Evolutionary conservation across 2,888 invertebrate genomes (phyloP).

Genomic region (Pristionchus exspectatus): DNA sequence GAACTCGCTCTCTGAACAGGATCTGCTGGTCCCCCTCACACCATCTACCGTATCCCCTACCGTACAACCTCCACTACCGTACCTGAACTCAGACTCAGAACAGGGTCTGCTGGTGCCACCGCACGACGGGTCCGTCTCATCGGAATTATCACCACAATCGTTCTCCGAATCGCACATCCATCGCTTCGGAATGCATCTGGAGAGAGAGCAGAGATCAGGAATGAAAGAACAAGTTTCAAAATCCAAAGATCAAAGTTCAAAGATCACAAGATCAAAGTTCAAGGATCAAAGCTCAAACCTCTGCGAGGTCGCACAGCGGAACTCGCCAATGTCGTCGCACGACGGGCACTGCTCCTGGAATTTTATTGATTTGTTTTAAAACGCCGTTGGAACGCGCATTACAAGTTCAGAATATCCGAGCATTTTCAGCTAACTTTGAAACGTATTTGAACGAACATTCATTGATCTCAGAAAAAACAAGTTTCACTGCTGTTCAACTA

Average conservation of each 20-base stretch:
- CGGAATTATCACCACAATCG: conserved; percentile 94
- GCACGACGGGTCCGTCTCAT: conserved; percentile 80
- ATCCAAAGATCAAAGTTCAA: not conserved
- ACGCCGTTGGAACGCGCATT: not conserved
- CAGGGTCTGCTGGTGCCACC: conserved; percentile 85
- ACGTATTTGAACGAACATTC: not conserved
- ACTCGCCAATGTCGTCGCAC: conserved; percentile 91
- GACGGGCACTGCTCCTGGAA: conserved; percentile 82
- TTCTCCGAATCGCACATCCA: conserved; percentile 84
- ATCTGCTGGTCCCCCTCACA: conserved; percentile 85
- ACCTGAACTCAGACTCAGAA: conserved; percentile 79
- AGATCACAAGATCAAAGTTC: not conserved
- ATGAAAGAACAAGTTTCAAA: not conserved
- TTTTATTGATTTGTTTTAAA: not conserved
- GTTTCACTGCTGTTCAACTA: not conserved
- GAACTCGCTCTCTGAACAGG: conserved; percentile 79
- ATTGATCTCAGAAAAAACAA: not conserved
- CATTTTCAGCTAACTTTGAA: not conserved
- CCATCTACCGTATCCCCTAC: not conserved
- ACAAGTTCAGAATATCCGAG: not conserved
- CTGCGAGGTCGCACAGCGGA: conserved; percentile 85
- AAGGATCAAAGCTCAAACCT: conserved; percentile 43
- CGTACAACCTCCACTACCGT: not conserved
- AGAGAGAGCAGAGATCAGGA: not conserved
- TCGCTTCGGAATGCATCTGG: conserved; percentile 87